A percentile compares a stretch with the other conserved stretches of the same genome.
phyloP scores from a whole-genome alignment of 2,888 invertebrate genomes.

The Polyommatus icarus region DNA sequence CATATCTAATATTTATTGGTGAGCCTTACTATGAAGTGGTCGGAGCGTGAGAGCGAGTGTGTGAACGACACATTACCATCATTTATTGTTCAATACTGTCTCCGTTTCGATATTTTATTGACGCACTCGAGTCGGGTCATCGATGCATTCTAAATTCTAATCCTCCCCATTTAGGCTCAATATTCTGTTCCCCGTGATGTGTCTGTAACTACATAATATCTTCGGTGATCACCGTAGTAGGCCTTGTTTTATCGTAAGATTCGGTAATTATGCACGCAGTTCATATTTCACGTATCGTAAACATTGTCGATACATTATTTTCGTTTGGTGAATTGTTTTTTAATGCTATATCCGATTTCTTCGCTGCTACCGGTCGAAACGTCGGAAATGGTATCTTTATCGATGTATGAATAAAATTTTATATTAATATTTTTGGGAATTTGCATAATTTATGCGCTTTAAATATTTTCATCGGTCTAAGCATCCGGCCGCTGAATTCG shows the following conservation, averaged over 20 bases:
- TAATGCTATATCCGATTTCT: conserved; percentile 23
- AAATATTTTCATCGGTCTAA: conserved; percentile 20
- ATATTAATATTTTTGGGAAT: background rate
- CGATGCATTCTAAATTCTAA: conserved; percentile 33
- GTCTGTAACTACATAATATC: conserved; percentile 29
- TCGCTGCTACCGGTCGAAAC: conserved; percentile 24
- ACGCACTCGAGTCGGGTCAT: conserved; percentile 49
- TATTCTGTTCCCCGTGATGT: conserved; percentile 10
- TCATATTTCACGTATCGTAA: conserved; percentile 36
- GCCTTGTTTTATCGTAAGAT: conserved; percentile 41
- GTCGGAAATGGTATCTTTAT: conserved; percentile 26
- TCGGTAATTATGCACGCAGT: conserved; percentile 40
- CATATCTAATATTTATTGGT: conserved; percentile 45
- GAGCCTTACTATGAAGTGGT: conserved; percentile 53
- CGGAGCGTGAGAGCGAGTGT: conserved; percentile 62
- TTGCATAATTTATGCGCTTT: conserved; percentile 20
- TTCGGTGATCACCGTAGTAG: conserved; percentile 40
- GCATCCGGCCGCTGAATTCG: conserved; percentile 14
- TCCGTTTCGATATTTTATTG: conserved; percentile 59
- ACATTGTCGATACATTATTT: conserved; percentile 36
- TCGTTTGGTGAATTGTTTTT: conserved; percentile 31
- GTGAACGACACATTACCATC: conserved; percentile 66
- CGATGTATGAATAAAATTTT: conserved; percentile 12
- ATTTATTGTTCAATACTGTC: conserved; percentile 63
- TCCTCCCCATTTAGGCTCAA: conserved; percentile 22